Evolutionary conservation across 2,113 vertebrate genomes (phyloP), one percentile per base, ranked within the genome.

Genomic region (Malurus elegans): DNA sequence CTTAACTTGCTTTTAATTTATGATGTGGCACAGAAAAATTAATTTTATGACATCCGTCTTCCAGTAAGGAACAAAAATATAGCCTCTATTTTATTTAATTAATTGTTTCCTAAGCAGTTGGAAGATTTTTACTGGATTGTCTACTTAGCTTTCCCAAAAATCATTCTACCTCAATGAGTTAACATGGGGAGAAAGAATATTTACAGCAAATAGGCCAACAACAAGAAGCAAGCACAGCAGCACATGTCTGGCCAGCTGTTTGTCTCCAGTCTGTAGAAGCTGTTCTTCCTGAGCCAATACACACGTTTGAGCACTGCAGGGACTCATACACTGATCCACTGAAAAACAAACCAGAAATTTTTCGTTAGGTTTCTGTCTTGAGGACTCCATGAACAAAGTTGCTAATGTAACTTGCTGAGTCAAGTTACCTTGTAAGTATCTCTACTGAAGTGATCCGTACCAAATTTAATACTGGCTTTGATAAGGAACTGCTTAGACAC

Each of bases 191-290:
- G 54, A 79, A 97, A 93, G 94, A 73, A 86, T 90, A 98, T 97
- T 99, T 98, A 99, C 99, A 94, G 99, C 99, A 89, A 99, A 98
- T 64, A 99, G 97, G 98, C 98, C 98, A 93, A 99, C 98, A 88
- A 98, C 93, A 87, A 99, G 98, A 61, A 99, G 98, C 38, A 99
- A 97, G 97, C 99, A 99, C 14, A 99, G 95, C 92, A 99, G 95
- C 92, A 99, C 97, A 7, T 99, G 99, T 92, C 99, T 98, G 66
- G 98, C 98, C 97, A 98, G 96, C 97, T 99, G 97, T 90, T 97
- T 98, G 86, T 99, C 99, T 82, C 96, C 90, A 5, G 90, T 98
- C 95, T 98, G 98, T 34, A 98, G 97, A 34, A 97, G 97, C 95
- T 98, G 98, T 36, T 99, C 98, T 76, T 98, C 99, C 94, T 98